phyloP scores from a whole-genome alignment of 2,113 vertebrate genomes.

The Siniperca knerii region DNA sequence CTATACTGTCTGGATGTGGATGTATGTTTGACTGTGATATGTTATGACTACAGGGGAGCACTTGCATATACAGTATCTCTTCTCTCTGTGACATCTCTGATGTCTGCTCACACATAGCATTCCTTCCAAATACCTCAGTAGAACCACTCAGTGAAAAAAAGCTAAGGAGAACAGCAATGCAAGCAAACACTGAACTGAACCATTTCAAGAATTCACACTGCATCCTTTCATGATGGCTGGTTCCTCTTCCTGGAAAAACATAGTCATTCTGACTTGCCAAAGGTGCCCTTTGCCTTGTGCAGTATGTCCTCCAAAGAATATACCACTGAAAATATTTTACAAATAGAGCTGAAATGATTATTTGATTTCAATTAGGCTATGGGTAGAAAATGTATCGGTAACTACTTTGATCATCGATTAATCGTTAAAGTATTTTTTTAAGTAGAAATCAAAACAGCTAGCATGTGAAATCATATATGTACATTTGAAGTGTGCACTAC shows the following conservation, averaged over 20 bases:
- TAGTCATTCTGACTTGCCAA: neutral
- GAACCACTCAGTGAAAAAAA: neutral
- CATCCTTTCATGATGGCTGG: neutral
- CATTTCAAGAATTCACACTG: conserved; percentile 28
- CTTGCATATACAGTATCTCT: conserved; percentile 3
- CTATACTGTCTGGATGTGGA: conserved; percentile 6
- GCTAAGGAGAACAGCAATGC: neutral
- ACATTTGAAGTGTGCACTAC: neutral
- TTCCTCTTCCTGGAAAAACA: neutral
- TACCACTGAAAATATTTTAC: neutral
- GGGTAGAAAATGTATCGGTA: neutral
- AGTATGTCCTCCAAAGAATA: neutral
- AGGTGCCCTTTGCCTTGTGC: neutral
- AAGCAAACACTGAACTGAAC: conserved; percentile 6
- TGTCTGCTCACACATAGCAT: conserved; percentile 14
- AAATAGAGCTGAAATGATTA: neutral
- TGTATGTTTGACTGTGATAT: conserved; percentile 33
- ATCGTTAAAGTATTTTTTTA: no score
- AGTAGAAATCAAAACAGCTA: neutral
- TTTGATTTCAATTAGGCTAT: neutral
- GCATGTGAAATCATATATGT: neutral
- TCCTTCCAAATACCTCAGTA: conserved; percentile 15
- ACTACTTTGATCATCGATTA: neutral
- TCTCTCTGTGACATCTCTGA: conserved; percentile 17
- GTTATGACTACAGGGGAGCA: conserved; percentile 14